Base-by-base conservation (phyloP, 2,888 invertebrate species). In the Coenonympha glycerion region DNA sequence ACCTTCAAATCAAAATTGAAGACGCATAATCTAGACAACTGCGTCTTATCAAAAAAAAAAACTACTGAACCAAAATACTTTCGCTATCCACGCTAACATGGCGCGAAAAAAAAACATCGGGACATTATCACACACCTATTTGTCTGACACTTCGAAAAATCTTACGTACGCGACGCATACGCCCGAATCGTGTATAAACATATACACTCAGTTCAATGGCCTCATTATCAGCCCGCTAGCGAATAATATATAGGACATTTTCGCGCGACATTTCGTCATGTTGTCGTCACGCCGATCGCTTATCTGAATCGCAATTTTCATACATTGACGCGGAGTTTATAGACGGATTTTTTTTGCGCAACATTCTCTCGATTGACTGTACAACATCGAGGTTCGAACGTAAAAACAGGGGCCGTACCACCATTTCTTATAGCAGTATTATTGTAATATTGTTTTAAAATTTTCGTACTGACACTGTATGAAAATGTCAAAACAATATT, bases 201-300 rank as follows among this genome's bases (percentile, higher is more conserved):
- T 33, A 33, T 15, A 16, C 72, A 59, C 52, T 36, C 63, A 64
- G 84, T 74, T 85, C 75, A 78, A 75, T 57, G 74, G 44, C 77
- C 85, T 79, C 76, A 80, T 83, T 83, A 83, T 78, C 73, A 65
- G 59, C 6, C 55, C 69, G 64, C 71, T 77, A 66, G 68, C 75
- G 83, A 71, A 83, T 84, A 84, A 85, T 73, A 86, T 84, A 80
- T 86, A 71, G 83, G 76, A 73, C 83, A 73, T 74, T 73, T 76
- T 78, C 66, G 65, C 60, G 13, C 24, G 69, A 70, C 73, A 71
- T 70, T 68, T 69, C 73, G 71, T 71, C 71, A 71, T 53, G 39
- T 61, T 67, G 69, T 63, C 75, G 75, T 72, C 71, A 69, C 45
- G 49, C 44, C 51, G 52, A 57, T 41, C 52, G 53, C 47, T 50